A percentile compares a stretch with the other conserved stretches of the same genome.
Evolutionary conservation across 2,797 vertebrate species (phyloP).

Genomic region (Capromys pilorides): DNA sequence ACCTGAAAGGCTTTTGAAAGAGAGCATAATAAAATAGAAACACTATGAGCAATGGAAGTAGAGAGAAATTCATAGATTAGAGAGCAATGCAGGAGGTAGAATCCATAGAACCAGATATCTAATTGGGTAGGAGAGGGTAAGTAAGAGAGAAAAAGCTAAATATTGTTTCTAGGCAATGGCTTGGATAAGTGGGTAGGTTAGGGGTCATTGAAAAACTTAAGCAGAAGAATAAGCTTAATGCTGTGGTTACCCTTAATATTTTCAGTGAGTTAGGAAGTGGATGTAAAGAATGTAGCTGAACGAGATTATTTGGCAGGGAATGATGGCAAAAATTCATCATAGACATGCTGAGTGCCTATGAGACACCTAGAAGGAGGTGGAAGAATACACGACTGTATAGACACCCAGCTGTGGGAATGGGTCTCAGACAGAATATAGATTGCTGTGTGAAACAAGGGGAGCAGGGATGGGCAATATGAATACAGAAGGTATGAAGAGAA

Average conservation of each 20-base stretch:
- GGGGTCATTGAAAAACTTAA: background rate
- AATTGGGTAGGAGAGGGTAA: background rate
- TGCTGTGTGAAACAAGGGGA: background rate
- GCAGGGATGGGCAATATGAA: background rate
- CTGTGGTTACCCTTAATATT: slow-evolving; percentile 21
- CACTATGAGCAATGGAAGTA: background rate
- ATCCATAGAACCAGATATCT: background rate
- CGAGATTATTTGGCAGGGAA: background rate
- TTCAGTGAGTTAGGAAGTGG: background rate
- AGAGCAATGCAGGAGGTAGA: background rate
- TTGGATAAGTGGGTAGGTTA: slow-evolving; percentile 1
- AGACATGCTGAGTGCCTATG: background rate
- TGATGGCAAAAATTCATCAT: background rate
- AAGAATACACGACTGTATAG: background rate
- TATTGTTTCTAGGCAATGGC: background rate
- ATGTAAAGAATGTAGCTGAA: background rate
- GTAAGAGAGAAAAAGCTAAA: background rate
- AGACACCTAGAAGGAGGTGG: background rate
- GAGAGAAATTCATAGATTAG: background rate
- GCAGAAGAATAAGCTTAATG: background rate
- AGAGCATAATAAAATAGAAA: background rate
- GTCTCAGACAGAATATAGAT: background rate
- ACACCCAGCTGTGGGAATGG: background rate
- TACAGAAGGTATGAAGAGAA: background rate
- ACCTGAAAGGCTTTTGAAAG: slow-evolving; percentile 22